Evolutionary conservation across 2,797 vertebrate species (phyloP).

Genomic region (Sebastes itinus): DNA sequence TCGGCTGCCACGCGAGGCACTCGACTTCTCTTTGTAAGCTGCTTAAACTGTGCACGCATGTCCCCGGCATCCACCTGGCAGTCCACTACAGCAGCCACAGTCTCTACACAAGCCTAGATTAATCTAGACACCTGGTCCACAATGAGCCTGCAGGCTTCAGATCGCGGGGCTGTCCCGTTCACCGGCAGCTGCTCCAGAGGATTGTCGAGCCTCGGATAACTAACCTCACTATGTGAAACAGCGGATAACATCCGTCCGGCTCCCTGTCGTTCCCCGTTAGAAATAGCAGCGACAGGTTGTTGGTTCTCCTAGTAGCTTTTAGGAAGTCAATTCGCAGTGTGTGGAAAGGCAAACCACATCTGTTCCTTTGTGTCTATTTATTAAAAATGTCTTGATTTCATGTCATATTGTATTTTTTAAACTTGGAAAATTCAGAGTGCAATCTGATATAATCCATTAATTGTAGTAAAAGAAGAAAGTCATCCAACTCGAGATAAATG

Average conservation of each 20-base stretch:
- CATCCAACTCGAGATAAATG: not conserved
- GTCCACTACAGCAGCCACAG: not conserved
- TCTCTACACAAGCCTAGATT: constrained; percentile 12
- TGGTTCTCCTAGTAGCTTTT: not conserved
- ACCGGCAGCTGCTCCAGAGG: constrained; percentile 33
- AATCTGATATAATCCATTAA: not conserved
- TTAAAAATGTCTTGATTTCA: not conserved
- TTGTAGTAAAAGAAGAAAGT: not conserved
- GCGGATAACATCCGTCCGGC: not conserved
- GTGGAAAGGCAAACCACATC: not conserved
- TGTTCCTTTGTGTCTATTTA: not conserved
- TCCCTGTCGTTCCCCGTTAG: not conserved
- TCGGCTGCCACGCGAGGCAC: not conserved
- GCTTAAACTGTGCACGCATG: constrained; percentile 5
- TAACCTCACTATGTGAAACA: constrained; percentile 21
- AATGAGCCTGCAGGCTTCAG: constrained; percentile 9
- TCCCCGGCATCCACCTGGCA: constrained; percentile 23
- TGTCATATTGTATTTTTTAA: not conserved
- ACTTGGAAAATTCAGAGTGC: not conserved
- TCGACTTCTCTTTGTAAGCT: not conserved
- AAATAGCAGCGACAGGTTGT: not conserved
- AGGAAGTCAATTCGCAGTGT: not conserved
- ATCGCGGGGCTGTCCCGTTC: not conserved
- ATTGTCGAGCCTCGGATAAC: constrained; percentile 16
- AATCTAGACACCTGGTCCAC: constrained; percentile 33